Base-by-base conservation (phyloP, 1,140 invertebrate species). In the Apocrypta bakeri region DNA sequence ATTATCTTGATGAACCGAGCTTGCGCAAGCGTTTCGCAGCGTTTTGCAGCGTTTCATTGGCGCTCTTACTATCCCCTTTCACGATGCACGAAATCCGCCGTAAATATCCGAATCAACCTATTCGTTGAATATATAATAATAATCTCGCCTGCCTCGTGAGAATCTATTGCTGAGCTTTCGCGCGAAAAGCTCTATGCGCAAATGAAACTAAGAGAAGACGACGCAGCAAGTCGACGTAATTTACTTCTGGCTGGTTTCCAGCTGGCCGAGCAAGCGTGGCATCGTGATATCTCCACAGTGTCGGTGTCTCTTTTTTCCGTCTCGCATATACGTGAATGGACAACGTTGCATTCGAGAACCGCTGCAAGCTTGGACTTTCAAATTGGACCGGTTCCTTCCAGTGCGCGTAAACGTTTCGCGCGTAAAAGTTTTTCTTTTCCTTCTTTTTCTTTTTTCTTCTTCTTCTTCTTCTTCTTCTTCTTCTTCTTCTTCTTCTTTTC, bases 211-310 rank as follows among this genome's bases (percentile, higher is more conserved):
- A 68, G 64, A 24, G 33, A 37, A 24, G 6, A 37, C 37, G 40
- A 63, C 61, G 17, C 31, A 48, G 80, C 84, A 79, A 82, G 83
- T 83, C 68, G 84, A 85, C 87, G 85, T 87, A 84, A 87, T 88
- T 87, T 83, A 72, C 74, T 81, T 78, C 81, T 87, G 88, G 87
- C 84, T 40, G 33, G 9, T n/a, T 74, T 85, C 87, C 86, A 87
- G 84, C 82, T 82, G 84, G 68, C 82, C 69, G 83, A 29, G 73
- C 56, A 61, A 9, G 71, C 64, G 76, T 69, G 29, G 1, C 8
- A 3, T 33, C 37, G 25, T 72, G n/a, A 48, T 17, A 17, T 17
- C 11, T 48, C 3, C 14, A 1, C 14, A 14, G 12, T 48, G 12
- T n/a, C n/a, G n/a, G n/a, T n/a, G 3, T 14, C 11, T 14, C 12